Evolutionary conservation across 2,797 vertebrate genomes (phyloP), one percentile per base, ranked within the genome.

Genomic region (Limnodromus scolopaceus): DNA sequence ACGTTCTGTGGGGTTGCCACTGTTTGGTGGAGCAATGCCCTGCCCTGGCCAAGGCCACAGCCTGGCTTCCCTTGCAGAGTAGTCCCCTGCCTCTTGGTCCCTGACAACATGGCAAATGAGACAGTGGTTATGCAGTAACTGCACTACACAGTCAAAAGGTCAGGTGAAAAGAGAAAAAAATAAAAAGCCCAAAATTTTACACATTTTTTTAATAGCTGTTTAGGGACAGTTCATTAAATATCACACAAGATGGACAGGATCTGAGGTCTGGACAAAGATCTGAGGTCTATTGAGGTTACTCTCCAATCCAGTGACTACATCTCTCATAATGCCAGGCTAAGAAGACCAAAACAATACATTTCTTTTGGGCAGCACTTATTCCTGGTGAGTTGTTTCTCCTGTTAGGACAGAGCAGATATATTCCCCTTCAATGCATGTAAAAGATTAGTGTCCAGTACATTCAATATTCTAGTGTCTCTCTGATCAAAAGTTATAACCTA

Each of bases 81-180:
- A 75, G 22, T 4, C 0, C 6, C 6, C 25, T 20, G 30, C 23
- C n/a, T 58, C 64, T 32, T 39, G 34, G 1, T 16, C 5, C 30
- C 19, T 24, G 13, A 24, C 12, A 65, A 16, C 28, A 81, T 60
- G 4, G 34, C 11, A 71, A n/a, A 48, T 7, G 9, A 70, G 48
- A 34, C 0, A 2, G 25, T 5, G 13, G 8, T 9, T 6, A 6
- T 27, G 32, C 5, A 54, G 9, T 34, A 41, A 71, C 14, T 30
- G 7, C 2, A 24, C 16, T 51, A 32, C 16, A 23, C 3, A 34
- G 8, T 20, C 19, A 12, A 39, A 6, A 8, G 4, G 2, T 32
- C 32, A 68, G 23, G 38, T 16, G 24, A 58, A 70, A 65, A 76
- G 24, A 46, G 16, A 45, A 27, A 45, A 76, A 66, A 80, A 41